phyloP scores from a whole-genome alignment of 2,113 vertebrate genomes.

The Protobothrops flavoviridis region DNA sequence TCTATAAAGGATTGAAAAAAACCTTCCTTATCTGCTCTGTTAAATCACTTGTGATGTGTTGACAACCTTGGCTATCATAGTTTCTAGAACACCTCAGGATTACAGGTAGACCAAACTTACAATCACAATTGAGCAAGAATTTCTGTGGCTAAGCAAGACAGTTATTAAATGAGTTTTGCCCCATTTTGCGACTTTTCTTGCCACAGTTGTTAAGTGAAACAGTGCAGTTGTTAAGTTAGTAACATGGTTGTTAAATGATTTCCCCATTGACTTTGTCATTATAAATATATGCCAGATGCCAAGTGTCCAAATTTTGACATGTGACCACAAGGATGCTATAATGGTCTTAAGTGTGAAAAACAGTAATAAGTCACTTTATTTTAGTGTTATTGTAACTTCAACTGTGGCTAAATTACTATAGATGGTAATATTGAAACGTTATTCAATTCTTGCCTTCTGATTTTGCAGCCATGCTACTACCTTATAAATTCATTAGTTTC shows the following conservation, averaged over 20 bases:
- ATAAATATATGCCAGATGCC: neutral
- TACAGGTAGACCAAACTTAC: neutral
- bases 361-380: neutral
- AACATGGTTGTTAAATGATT: neutral
- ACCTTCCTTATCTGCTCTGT: neutral
- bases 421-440: neutral
- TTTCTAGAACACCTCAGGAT: neutral
- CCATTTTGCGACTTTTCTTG: neutral
- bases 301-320: neutral
- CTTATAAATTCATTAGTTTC: neutral
- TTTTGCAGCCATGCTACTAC: neutral
- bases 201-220: neutral
- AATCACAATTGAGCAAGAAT: neutral
- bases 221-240: neutral
- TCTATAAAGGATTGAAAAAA: neutral
- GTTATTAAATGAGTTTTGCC: neutral
- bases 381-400: neutral
- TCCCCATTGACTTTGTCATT: neutral
- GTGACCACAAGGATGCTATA: neutral
- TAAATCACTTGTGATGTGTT: neutral
- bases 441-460: neutral
- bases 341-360: neutral
- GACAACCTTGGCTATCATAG: neutral
- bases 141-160: neutral
- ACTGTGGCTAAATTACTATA: neutral